Evolutionary conservation across 2,888 invertebrate genomes (phyloP).

Genomic region (Amphipoea oculea): DNA sequence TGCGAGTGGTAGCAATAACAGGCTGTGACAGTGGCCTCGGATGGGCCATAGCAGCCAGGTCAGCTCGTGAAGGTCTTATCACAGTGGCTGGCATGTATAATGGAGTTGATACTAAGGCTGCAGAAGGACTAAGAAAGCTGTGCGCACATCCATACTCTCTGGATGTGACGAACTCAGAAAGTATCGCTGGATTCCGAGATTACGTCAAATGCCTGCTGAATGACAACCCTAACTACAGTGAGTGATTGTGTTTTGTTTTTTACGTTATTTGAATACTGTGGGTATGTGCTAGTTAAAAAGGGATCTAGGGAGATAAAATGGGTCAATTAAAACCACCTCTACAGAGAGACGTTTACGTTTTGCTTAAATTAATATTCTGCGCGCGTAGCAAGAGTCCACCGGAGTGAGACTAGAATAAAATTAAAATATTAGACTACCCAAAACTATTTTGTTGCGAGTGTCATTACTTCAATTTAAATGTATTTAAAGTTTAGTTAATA

Average conservation of each 20-base stretch:
- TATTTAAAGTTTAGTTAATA: not conserved
- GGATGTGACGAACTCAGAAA: conserved; percentile 92
- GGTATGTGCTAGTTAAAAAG: conserved; percentile 10
- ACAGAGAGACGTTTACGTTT: conserved; percentile 13
- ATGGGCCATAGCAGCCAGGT: conserved; percentile 92
- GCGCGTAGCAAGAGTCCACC: not conserved
- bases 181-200: conserved; percentile 88
- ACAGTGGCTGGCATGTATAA: conserved; percentile 95
- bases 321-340: conserved; percentile 33
- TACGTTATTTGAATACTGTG: not conserved
- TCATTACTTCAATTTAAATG: conserved; percentile 36
- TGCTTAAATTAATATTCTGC: conserved; percentile 45
- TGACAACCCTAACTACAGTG: conserved; percentile 88
- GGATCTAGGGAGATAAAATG: conserved; percentile 13
- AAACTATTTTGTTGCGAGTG: conserved; percentile 35
- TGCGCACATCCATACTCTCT: conserved; percentile 89
- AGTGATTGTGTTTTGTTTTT: conserved; percentile 69
- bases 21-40: conserved; percentile 97
- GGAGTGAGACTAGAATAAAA: conserved; percentile 23
- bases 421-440: conserved; percentile 27
- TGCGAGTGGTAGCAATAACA: conserved; percentile 92
- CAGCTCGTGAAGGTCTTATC: conserved; percentile 91
- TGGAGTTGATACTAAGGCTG: conserved; percentile 88
- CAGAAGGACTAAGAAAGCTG: conserved; percentile 84
- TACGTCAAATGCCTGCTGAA: conserved; percentile 85